Base-by-base conservation (phyloP, 2,797 vertebrate species). In the Oreochromis mossambicus region DNA sequence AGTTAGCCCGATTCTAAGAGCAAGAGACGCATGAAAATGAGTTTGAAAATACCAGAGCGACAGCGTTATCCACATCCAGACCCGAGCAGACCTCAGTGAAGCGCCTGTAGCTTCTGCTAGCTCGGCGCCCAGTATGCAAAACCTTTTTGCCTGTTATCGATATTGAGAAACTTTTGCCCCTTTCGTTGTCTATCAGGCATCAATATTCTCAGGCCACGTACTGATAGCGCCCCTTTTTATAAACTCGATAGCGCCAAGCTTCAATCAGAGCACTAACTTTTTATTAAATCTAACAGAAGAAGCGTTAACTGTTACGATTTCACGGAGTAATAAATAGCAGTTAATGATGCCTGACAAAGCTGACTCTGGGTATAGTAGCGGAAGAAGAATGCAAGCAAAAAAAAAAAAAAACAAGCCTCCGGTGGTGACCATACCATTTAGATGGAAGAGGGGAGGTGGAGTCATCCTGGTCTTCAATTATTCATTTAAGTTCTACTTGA, bases 341-440 rank as follows among this genome's bases (percentile, higher is more conserved):
- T 8, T 3, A 19, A 19, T 2, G 1, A 3, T 79, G 61, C 86
- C 92, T 93, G 76, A 76, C 26, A 87, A 63, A 21, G 6, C 0
- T 0, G 0, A 6, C 4, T 4, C 11, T 3, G 91, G 90, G 34
- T 4, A 2, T 3, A 19, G 24, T 11, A 2, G 1, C 0, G 0
- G 3, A 43, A 10, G 2, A 0, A 1, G 0, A n/a, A 3, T 1
- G 0, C 2, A 2, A 1, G 0, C 0, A 5, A 32, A 3, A 32
- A 19, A 36, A 36, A 8, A 38, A 55, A 10, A 56, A 17, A 32
- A 7, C 1, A 32, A 7, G 15, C 13, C 11, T 36, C 56, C 29
- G 2, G 1, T 11, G 1, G 1, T n/a, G 92, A 1, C 52, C 50
- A 61, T 88, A 93, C 92, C 93, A 95, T 87, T 86, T 73, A 3